Conservation (phyloP, 2,888 invertebrate genomes). For the Leptopterna dolabrata region DNA sequence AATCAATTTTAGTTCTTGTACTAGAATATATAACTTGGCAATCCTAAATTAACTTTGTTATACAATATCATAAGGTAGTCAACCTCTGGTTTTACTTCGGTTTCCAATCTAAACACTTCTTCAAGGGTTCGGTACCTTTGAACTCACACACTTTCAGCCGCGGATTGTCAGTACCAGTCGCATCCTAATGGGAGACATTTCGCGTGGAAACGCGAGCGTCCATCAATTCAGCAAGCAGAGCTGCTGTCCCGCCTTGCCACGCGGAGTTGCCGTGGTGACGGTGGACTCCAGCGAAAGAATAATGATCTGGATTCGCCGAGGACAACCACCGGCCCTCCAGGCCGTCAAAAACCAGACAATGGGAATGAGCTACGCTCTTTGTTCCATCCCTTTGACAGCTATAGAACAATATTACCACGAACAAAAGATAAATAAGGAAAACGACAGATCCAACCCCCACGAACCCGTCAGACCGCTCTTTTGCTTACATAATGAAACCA, state of each 20-base stretch:
- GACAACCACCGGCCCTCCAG: not conserved
- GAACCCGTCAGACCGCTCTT: not conserved
- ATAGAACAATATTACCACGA: constrained; percentile 31
- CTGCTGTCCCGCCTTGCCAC: not conserved
- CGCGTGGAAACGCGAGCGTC: not conserved
- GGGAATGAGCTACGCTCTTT: constrained; percentile 28
- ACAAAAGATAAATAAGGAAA: constrained; percentile 31
- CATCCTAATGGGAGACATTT: not conserved
- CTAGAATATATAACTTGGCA: too few relatives aligned
- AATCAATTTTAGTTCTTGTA: too few relatives aligned
- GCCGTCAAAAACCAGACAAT: constrained; percentile 19
- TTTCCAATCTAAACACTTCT: too few relatives aligned
- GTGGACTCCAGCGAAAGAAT: not conserved
- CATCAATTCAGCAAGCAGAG: not conserved
- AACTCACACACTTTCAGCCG: too few relatives aligned
- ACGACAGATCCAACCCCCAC: not conserved
- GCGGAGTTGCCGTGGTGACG: not conserved
- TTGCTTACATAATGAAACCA: not conserved
- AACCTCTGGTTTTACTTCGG: too few relatives aligned
- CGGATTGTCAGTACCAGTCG: not conserved
- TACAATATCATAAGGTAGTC: too few relatives aligned
- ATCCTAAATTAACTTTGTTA: too few relatives aligned
- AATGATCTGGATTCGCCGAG: not conserved
- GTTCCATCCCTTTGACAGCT: constrained; percentile 1
- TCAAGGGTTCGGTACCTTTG: too few relatives aligned